These are phyloP conservation scores for Lutraria rhynchaena DNA, from an alignment of 1,140 invertebrate genomes.

Conservation along the genomic window DNA sequence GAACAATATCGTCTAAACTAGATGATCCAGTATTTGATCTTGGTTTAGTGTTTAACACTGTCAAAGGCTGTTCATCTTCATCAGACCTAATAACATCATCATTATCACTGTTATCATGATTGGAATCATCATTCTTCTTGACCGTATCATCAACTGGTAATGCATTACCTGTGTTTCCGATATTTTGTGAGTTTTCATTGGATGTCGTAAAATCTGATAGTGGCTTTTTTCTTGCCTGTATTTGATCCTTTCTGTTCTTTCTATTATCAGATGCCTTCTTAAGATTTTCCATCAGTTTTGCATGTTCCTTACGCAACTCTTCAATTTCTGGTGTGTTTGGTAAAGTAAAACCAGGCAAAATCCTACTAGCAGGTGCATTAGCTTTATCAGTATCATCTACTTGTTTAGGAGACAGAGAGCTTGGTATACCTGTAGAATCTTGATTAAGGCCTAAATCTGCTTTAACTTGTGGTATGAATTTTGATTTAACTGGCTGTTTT, in stretches of 20 bases:
- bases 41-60: neutral
- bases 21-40: neutral
- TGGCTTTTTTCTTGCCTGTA: conserved; percentile 39
- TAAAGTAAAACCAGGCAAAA: conserved; percentile 39
- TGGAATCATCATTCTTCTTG: neutral
- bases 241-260: conserved; percentile 41
- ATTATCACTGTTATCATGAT: neutral
- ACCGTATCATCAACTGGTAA: neutral
- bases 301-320: conserved; percentile 52
- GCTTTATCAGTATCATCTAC: neutral
- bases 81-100: neutral
- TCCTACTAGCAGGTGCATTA: neutral
- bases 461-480: conserved; percentile 34
- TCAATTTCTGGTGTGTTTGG: conserved; percentile 52
- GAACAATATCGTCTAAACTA: conserved; percentile 48
- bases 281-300: conserved; percentile 54
- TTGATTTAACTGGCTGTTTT: neutral
- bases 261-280: conserved; percentile 52
- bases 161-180: neutral
- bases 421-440: neutral
- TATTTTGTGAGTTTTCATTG: neutral
- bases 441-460: conserved; percentile 23
- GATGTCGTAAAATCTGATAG: neutral
- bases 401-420: neutral
- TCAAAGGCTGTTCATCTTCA: neutral